phyloP scores from a whole-genome alignment of 2,797 vertebrate species.

The Limnodromus scolopaceus region DNA sequence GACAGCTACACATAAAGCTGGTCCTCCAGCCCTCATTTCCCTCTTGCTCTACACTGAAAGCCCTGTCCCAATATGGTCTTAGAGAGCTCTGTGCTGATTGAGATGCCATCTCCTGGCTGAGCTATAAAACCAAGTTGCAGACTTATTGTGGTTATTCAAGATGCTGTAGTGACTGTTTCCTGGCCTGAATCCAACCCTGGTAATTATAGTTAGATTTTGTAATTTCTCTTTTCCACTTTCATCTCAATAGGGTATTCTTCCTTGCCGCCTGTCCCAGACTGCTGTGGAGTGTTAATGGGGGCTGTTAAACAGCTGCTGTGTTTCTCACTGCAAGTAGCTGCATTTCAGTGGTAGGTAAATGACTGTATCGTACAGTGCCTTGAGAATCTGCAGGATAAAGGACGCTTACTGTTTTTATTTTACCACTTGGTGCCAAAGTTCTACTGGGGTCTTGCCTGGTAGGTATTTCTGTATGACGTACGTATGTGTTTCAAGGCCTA shows the following conservation, averaged over 20 bases:
- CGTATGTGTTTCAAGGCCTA: accelerated
- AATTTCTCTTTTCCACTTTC: slow-evolving; percentile 57
- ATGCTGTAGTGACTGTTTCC: slow-evolving; percentile 35
- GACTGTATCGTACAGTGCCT: neutral
- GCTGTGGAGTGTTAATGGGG: slow-evolving; percentile 37
- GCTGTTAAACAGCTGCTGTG: slow-evolving; percentile 62
- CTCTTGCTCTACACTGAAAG: neutral
- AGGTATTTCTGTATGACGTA: neutral
- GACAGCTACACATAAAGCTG: neutral
- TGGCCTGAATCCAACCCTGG: slow-evolving; percentile 24
- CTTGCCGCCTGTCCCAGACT: slow-evolving; percentile 27
- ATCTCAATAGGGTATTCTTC: slow-evolving; percentile 57
- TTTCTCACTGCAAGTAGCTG: slow-evolving; percentile 35
- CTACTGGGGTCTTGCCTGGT: neutral
- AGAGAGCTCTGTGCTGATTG: neutral
- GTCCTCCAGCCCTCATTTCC: slow-evolving; percentile 1
- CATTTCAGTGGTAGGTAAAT: slow-evolving; percentile 23
- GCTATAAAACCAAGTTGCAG: slow-evolving; percentile 45
- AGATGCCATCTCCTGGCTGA: slow-evolving; percentile 53
- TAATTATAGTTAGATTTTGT: slow-evolving; percentile 58
- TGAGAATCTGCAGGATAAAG: slow-evolving; percentile 8
- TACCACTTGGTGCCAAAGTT: neutral
- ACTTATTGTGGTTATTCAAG: slow-evolving; percentile 42
- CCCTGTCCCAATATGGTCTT: neutral
- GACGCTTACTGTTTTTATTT: neutral